Conservation (phyloP, 2,888 invertebrate genomes). For the Melipona beecheii region DNA sequence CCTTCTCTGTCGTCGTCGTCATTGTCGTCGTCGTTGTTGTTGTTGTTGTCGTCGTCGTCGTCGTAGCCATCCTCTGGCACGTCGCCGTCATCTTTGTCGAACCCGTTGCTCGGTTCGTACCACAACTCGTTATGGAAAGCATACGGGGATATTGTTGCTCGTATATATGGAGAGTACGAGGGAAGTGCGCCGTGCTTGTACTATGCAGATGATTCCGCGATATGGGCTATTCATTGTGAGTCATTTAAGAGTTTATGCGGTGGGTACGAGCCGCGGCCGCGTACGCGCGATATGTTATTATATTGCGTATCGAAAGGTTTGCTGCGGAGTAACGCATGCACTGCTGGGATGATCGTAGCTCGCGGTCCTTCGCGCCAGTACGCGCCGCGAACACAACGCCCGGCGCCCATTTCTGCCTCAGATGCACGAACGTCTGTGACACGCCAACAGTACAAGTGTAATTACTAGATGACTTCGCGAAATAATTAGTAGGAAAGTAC, state of each 20-base stretch:
- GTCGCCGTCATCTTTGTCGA: neutral
- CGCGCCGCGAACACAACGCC: constrained; percentile 4
- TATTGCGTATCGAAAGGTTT: constrained; percentile 75
- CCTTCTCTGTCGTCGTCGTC: neutral
- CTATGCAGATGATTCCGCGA: constrained; percentile 82
- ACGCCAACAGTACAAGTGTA: constrained; percentile 27
- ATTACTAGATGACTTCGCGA: neutral
- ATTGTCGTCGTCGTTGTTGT: neutral
- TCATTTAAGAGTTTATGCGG: constrained; percentile 79
- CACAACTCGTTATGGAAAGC: constrained; percentile 79
- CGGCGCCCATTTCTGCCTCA: constrained; percentile 4
- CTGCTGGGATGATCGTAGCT: constrained; percentile 37
- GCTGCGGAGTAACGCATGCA: constrained; percentile 47
- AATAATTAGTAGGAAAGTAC: neutral
- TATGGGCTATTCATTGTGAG: constrained; percentile 81
- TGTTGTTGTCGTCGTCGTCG: constrained; percentile 3
- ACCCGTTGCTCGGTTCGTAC: constrained; percentile 40
- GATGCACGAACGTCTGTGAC: constrained; percentile 11
- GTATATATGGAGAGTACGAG: constrained; percentile 76
- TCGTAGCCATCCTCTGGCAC: constrained; percentile 39
- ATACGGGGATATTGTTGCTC: constrained; percentile 78
- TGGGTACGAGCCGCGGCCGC: constrained; percentile 63
- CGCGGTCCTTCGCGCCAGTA: constrained; percentile 37
- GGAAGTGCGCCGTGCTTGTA: constrained; percentile 76
- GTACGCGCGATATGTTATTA: constrained; percentile 74